Base-by-base conservation (phyloP, 2,797 vertebrate species). In the Diplodus puntazzo region DNA sequence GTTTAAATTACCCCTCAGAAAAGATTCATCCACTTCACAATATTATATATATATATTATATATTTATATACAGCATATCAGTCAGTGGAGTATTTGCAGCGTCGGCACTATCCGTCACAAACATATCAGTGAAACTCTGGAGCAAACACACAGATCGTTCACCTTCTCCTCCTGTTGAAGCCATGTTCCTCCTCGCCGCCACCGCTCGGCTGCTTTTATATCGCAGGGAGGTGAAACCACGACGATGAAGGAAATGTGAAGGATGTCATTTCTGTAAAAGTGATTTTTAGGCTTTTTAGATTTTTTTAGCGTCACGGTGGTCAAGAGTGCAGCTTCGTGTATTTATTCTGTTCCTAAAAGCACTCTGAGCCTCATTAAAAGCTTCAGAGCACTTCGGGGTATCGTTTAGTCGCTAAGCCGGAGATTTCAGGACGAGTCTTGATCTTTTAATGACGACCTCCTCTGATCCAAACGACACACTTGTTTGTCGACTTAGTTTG, bases 381-480 rank as follows among this genome's bases (percentile, higher is more conserved):
- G 90, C 89, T 70, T 25, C 16, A 52, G 62, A 64, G 73, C 71
- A 13, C 62, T 82, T 64, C 43, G 73, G 64, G 27, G 27, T 55
- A 5, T 64, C n/a, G 42, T 52, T 64, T 20, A 34, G 27, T 64
- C 55, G n/a, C 23, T 87, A 81, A 85, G 79, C 82, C n/a, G 81
- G 75, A 73, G 84, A 76, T 79, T 87, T 86, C 80, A 75, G 50
- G 73, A 3, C 16, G 0, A 64, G 67, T 69, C 76, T 13, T 88
- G 70, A 90, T 88, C 85, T 82, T 69, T 89, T 92, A 87, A 90
- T 90, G 87, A 90, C 90, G 77, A 67, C 82, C 82, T 90, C 86
- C 80, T 4, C 27, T 77, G 87, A 91, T 87, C 84, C 89, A 72
- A 20, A 34, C 30, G 55, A 30, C 77, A 67, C 74, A 84, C 70